phyloP scores from a whole-genome alignment of 2,113 vertebrate species.

The Vireo altiloquus region DNA sequence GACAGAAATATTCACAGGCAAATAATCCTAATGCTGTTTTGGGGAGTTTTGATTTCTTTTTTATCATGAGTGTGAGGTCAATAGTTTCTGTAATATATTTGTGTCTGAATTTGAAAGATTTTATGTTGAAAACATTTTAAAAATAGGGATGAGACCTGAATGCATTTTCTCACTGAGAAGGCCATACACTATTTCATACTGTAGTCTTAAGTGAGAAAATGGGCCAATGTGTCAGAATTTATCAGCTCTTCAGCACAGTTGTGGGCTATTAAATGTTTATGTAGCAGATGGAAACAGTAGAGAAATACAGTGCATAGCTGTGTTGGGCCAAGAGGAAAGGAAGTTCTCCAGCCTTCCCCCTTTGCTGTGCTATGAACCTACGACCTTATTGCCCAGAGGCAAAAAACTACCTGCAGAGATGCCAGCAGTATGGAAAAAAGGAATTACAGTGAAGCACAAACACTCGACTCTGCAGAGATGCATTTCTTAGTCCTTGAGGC shows the following conservation, averaged over 20 bases:
- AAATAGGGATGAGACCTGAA: not conserved
- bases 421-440: conserved; percentile 8
- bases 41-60: not conserved
- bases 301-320: not conserved
- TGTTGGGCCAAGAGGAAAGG: conserved; percentile 35
- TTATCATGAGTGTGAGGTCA: conserved; percentile 27
- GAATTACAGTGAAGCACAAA: conserved; percentile 5
- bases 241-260: conserved; percentile 53
- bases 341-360: conserved; percentile 25
- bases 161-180: not conserved
- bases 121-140: not conserved
- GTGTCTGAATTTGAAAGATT: not conserved
- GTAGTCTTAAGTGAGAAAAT: conserved; percentile 12
- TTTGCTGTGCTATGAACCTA: conserved; percentile 35
- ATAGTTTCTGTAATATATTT: conserved; percentile 25
- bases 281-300: conserved; percentile 45
- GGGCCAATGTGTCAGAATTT: conserved; percentile 47
- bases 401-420: conserved; percentile 57
- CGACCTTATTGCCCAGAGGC: conserved; percentile 33
- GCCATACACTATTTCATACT: not conserved
- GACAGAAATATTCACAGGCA: conserved; percentile 79
- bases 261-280: conserved; percentile 62
- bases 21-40: conserved; percentile 76
- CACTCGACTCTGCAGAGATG: not conserved
- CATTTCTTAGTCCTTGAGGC: not conserved